Percentiles rank a stretch among this genome's conserved stretches.
Evolutionary conservation across 2,888 invertebrate species (phyloP).

Genomic region (Cephus pulcher): DNA sequence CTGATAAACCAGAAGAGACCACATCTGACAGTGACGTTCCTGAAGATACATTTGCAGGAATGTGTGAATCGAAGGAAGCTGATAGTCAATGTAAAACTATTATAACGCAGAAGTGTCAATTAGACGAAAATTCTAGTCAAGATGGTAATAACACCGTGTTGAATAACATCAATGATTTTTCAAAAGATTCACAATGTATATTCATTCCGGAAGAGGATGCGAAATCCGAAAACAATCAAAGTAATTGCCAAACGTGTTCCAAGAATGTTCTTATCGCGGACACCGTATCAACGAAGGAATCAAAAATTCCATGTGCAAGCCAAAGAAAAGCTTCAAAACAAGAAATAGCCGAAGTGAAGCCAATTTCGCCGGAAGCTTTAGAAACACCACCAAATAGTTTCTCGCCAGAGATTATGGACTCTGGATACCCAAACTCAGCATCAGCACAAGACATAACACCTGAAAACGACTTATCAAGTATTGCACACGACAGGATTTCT

Average conservation of each 20-base stretch:
- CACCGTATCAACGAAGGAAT: not conserved
- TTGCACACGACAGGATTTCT: constrained; percentile 44
- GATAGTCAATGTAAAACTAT: not conserved
- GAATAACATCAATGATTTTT: not conserved
- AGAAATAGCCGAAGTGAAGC: constrained; percentile 27
- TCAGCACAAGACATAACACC: constrained; percentile 56
- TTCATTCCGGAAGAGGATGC: not conserved
- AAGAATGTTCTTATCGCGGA: not conserved
- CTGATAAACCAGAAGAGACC: constrained; percentile 25
- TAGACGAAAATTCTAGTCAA: not conserved
- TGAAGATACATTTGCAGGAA: not conserved
- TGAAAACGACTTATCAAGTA: constrained; percentile 53
- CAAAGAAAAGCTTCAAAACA: not conserved
- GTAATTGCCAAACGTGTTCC: not conserved
- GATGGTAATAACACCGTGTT: not conserved
- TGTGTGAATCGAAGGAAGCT: not conserved
- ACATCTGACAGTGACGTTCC: constrained; percentile 17
- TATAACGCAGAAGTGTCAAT: not conserved
- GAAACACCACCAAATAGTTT: constrained; percentile 50
- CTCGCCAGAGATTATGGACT: constrained; percentile 59
- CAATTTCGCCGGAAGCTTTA: constrained; percentile 33
- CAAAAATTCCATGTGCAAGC: not conserved
- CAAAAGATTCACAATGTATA: not conserved
- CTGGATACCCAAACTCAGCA: constrained; percentile 58
- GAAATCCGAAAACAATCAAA: not conserved